Evolutionary conservation across 2,888 invertebrate species (phyloP), one percentile per base, ranked within the genome.

Genomic region (Aromia moschata): DNA sequence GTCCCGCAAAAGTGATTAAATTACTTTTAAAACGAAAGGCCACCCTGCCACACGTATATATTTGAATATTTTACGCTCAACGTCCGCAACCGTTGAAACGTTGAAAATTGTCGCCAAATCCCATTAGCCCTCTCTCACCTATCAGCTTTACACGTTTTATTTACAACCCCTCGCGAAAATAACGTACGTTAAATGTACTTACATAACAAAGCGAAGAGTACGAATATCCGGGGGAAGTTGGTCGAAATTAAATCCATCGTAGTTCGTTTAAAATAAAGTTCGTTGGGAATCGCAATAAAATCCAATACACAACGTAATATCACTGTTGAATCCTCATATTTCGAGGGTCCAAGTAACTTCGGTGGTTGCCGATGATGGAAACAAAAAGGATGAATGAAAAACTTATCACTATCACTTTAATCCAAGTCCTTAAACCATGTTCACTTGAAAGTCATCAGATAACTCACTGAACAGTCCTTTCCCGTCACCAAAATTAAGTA

Each of bases 1-100:
- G 49, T 18, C 18, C 41, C 33, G 30, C 38, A 40, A 30, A 33
- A 56, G 47, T 56, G 56, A 56, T 56, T 56, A 49, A 56, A 56
- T 56, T 56, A 56, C 43, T 49, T 49, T 49, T 49, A 49, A 49
- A 49, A 49, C 16, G 38, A 11, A 49, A 25, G 37, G 38, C 15
- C 14, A 38, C 12, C 20, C 38, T 20, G 20, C 49, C 49, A 49
- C 38, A 38, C n/a, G n/a, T n/a, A n/a, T 40, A 49, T 30, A 30
- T 38, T 25, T 49, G 38, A 49, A 49, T 49, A 49, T 49, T 49
- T 49, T 40, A 38, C 15, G 30, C 25, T 38, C 14, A n/a, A 16
- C 38, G 37, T 37, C 37, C 33, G 47, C 30, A 56, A 46, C 56
- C 56, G 46, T 43, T 55, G 33, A 55, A 55, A 43, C 25, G 45